Evolutionary conservation across 2,797 vertebrate species (phyloP), one percentile per base, ranked within the genome.

Genomic region (Phylloscopus collybita): DNA sequence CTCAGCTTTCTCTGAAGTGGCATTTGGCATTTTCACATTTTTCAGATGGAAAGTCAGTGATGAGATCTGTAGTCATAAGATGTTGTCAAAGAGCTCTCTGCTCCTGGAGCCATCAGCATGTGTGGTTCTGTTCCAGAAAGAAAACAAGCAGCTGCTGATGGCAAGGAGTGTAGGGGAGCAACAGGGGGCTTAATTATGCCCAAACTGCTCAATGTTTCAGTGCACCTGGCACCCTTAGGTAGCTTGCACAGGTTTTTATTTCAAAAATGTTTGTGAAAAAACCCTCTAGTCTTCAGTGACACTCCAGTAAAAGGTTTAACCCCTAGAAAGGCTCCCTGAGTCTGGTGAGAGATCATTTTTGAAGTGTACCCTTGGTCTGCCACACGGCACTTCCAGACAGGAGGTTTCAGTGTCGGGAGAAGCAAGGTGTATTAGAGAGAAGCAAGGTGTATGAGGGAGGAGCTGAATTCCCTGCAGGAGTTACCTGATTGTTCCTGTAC

Each of bases 101-200:
- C 84, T 94, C 42, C 81, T 64, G 89, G 62, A 87, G 86, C 86
- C 88, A 49, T 56, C 71, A 45, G 60, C 51, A 11, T 3, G 44
- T 85, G 71, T 87, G 81, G 47, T 23, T 82, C 66, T 70, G 1
- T 25, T 85, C 38, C 23, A 71, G 84, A 66, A 16, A 19, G 84
- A 66, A 82, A 93, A 80, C 67, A 85, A 95, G 74, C 94, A 95
- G 89, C 87, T 95, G 95, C 90, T 89, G 64, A 64, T 0, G 10
- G 64, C 67, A 89, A 54, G 81, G 53, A 95, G 74, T 59, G 67
- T 2, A 64, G 61, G 42, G 27, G 57, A 94, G 67, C 81, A 82
- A 64, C 81, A 71, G 71, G 72, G 49, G 57, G 51, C 45, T 93
- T 80, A 60, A 94, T 95, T 87, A 78, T 36, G 27, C 75, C 69